These are phyloP conservation scores for Vannuccia rotundouncinata DNA, from an alignment of 2,888 invertebrate species.

Conservation along the genomic window DNA sequence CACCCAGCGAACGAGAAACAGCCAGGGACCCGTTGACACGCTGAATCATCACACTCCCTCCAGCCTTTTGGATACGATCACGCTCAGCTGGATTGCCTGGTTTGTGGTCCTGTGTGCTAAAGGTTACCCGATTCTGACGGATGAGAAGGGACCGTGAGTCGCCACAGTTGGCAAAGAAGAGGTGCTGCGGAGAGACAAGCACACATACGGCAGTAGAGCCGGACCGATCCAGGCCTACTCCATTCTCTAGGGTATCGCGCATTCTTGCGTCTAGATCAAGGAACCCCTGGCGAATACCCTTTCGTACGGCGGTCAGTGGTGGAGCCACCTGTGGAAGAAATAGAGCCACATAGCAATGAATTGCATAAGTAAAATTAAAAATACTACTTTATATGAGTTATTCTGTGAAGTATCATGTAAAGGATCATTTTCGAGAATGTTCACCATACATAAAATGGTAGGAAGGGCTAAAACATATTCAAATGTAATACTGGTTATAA, in stretches of 20 bases:
- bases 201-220: constrained; percentile 98
- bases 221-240: constrained; percentile 80
- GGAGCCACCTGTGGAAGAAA: constrained; percentile 16
- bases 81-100: constrained; percentile 66
- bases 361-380: too few relatives aligned
- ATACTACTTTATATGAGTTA: too few relatives aligned
- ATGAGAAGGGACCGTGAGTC: constrained; percentile 81
- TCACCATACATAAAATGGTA: too few relatives aligned
- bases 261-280: constrained; percentile 63
- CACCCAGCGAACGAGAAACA: constrained; percentile 85
- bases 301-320: constrained; percentile 45
- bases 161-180: constrained; percentile 59
- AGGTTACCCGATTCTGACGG: constrained; percentile 69
- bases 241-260: constrained; percentile 45
- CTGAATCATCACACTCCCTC: constrained; percentile 94
- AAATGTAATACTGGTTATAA: too few relatives aligned
- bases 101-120: constrained; percentile 91
- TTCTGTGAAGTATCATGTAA: too few relatives aligned
- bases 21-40: constrained; percentile 89
- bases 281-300: constrained; percentile 62
- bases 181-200: constrained; percentile 75
- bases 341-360: too few relatives aligned
- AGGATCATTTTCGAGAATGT: too few relatives aligned
- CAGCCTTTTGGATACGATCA: constrained; percentile 85
- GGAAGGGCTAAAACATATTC: too few relatives aligned